Percentiles rank a stretch among this genome's conserved stretches.
phyloP scores from a whole-genome alignment of 1,140 invertebrate genomes.

The Pissodes strobi region DNA sequence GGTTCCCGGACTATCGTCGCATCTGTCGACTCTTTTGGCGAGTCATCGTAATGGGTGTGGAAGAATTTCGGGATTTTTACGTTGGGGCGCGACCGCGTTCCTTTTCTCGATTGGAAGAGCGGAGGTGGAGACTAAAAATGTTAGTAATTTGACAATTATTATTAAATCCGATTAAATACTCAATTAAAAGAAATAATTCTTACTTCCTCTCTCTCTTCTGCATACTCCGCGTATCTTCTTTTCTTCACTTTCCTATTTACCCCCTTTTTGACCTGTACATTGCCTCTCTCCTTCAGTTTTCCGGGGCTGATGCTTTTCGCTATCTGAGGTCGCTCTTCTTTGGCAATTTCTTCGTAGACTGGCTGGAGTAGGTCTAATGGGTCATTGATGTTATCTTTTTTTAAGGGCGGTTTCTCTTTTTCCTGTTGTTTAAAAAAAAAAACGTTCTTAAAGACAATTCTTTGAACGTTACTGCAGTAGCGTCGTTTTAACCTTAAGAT shows the following conservation, averaged over 20 bases:
- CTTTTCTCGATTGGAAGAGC: conserved; percentile 44
- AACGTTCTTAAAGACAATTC: neutral
- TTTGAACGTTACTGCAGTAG: too few species aligned
- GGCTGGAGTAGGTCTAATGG: conserved; percentile 45
- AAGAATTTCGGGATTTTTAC: conserved; percentile 51
- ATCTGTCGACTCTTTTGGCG: conserved; percentile 21
- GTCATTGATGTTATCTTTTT: conserved; percentile 39
- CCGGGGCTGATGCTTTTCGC: conserved; percentile 9
- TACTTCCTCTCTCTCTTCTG: conserved; percentile 37
- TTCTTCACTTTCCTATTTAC: conserved; percentile 34
- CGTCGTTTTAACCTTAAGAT: too few species aligned
- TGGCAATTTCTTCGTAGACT: conserved; percentile 45
- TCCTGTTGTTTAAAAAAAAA: conserved; percentile 14
- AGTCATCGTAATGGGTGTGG: conserved; percentile 39
- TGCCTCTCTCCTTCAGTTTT: conserved; percentile 24
- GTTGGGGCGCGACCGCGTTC: conserved; percentile 50
- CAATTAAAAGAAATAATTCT: conserved; percentile 1
- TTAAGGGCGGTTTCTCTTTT: conserved; percentile 21
- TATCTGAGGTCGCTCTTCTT: conserved; percentile 31
- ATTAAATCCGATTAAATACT: conserved; percentile 10
- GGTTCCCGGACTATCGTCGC: conserved; percentile 35
- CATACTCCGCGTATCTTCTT: conserved; percentile 34
- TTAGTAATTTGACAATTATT: neutral
- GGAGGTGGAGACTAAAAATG: conserved; percentile 43
- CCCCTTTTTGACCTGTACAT: conserved; percentile 13